Conservation (phyloP, 23 tunicate genomes). For the Diplosoma virens region DNA sequence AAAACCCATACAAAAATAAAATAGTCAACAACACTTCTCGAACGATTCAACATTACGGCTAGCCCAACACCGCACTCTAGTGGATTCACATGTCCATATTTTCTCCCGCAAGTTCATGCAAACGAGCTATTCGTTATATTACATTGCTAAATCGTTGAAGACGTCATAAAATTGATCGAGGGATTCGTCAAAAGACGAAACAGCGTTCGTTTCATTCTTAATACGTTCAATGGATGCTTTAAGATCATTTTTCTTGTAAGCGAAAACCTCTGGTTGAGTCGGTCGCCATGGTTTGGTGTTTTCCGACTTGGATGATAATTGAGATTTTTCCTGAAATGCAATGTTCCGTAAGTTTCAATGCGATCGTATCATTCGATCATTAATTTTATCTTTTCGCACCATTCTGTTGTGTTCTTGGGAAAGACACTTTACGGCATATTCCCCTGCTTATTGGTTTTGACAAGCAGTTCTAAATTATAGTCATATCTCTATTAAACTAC, state of each 20-base stretch:
- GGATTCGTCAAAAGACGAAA: conserved; percentile 82
- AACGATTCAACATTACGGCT: neutral
- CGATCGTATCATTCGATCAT: too few species aligned
- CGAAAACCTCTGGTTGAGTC: neutral
- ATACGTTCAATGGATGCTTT: conserved; percentile 33
- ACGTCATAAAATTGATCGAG: conserved; percentile 89
- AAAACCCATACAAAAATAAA: neutral
- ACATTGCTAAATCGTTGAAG: conserved; percentile 60
- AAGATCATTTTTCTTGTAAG: neutral
- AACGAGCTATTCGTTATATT: neutral
- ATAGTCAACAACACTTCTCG: neutral
- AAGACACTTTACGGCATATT: too few species aligned
- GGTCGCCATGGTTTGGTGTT: neutral
- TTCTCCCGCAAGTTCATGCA: neutral
- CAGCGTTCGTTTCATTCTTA: conserved; percentile 43
- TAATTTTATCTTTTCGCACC: too few species aligned
- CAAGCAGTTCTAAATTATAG: too few species aligned
- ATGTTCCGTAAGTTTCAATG: too few species aligned
- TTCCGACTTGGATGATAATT: neutral
- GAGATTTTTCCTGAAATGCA: neutral
- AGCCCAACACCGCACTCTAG: neutral
- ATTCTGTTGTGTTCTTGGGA: too few species aligned
- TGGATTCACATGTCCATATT: neutral
- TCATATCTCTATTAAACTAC: too few species aligned
- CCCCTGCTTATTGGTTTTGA: too few species aligned